Percentiles rank a stretch among this genome's conserved stretches.
Conservation (phyloP, 2,797 vertebrate species). For the Sebastes paucispinis region DNA sequence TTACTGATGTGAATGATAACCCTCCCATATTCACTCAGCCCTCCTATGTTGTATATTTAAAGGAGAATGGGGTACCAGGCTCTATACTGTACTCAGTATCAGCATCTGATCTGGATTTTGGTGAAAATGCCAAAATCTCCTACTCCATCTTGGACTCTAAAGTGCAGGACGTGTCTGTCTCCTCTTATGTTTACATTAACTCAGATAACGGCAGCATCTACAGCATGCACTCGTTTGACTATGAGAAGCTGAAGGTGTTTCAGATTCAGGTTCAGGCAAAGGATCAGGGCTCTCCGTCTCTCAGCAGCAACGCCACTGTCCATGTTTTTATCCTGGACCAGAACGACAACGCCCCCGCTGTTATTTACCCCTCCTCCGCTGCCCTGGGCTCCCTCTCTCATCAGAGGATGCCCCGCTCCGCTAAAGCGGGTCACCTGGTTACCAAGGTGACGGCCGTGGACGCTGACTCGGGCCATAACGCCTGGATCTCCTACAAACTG, state of each 20-base stretch:
- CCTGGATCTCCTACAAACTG: conserved; percentile 86
- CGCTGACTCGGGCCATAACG: conserved; percentile 88
- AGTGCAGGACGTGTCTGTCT: conserved; percentile 80
- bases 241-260: conserved; percentile 80
- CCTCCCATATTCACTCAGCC: conserved; percentile 81
- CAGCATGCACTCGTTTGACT: conserved; percentile 82
- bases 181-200: conserved; percentile 86
- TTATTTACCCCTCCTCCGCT: conserved; percentile 80
- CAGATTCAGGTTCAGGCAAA: conserved; percentile 74
- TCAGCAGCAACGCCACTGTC: conserved; percentile 76
- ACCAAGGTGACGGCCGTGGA: conserved; percentile 86
- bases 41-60: conserved; percentile 84
- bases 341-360: conserved; percentile 80
- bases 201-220: conserved; percentile 87
- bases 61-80: conserved; percentile 86
- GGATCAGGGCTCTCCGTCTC: conserved; percentile 75
- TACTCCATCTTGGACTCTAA: conserved; percentile 82
- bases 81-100: conserved; percentile 82
- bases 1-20: conserved; percentile 91
- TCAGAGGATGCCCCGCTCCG: conserved; percentile 68
- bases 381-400: conserved; percentile 72
- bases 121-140: conserved; percentile 69
- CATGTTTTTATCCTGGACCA: conserved; percentile 78
- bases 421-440: conserved; percentile 77
- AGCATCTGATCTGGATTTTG: conserved; percentile 84